These are phyloP conservation scores for Iphiclides podalirius DNA, from an alignment of 2,888 invertebrate genomes.

Conservation along the genomic window DNA sequence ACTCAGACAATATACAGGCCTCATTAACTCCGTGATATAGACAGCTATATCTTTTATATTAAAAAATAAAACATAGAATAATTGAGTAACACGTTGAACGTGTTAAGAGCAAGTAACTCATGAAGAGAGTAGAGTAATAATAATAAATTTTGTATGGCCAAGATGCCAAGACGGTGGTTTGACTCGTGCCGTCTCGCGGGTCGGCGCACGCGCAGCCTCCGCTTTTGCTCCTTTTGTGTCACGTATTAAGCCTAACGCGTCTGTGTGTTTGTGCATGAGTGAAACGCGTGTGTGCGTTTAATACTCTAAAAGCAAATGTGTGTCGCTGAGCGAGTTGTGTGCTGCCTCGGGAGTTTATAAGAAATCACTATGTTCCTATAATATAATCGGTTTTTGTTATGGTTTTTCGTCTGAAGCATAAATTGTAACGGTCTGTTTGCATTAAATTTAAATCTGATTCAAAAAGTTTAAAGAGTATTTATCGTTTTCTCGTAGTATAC, in stretches of 20 bases:
- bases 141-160: constrained; percentile 11
- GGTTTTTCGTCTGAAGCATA: too few species aligned
- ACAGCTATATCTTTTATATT: too few species aligned
- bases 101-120: neutral
- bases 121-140: constrained; percentile 15
- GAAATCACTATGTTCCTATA: constrained; percentile 30
- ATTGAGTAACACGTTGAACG: too few species aligned
- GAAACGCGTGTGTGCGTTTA: neutral
- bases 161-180: constrained; percentile 39
- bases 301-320: too few species aligned
- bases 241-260: constrained; percentile 55
- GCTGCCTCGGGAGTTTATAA: constrained; percentile 46
- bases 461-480: too few species aligned
- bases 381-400: too few species aligned
- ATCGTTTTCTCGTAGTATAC: too few species aligned
- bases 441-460: too few species aligned
- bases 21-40: too few species aligned
- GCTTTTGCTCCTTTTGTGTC: constrained; percentile 73
- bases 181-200: constrained; percentile 73
- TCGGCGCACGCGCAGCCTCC: constrained; percentile 77
- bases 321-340: constrained; percentile 31
- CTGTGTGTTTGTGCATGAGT: constrained; percentile 43
- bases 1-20: too few species aligned
- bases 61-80: too few species aligned
- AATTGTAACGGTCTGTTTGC: too few species aligned